Percentiles rank a stretch among this genome's conserved stretches.
phyloP scores from a whole-genome alignment of 2,888 invertebrate genomes.

The Erpobdella octoculata region DNA sequence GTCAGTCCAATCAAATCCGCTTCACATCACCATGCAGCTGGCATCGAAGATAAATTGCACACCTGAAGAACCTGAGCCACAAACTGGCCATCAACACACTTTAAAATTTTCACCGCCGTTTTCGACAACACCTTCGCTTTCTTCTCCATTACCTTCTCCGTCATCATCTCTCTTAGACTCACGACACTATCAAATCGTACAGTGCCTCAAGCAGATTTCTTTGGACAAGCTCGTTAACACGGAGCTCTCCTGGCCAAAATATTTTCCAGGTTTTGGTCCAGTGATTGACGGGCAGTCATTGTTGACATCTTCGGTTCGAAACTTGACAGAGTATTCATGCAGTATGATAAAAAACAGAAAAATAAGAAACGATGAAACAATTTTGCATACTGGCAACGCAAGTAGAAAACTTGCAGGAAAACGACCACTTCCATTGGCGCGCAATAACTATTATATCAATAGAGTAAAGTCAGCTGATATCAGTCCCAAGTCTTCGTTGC shows the following conservation, averaged over 20 bases:
- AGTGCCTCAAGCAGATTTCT: conserved; percentile 57
- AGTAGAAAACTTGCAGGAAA: not conserved
- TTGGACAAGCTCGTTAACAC: conserved; percentile 59
- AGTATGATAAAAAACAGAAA: not conserved
- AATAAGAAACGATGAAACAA: not conserved
- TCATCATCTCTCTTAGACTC: not conserved
- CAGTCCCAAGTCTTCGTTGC: not conserved
- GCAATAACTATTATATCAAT: not conserved
- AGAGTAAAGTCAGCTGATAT: not conserved
- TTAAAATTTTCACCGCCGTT: too few species aligned
- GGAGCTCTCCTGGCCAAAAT: conserved; percentile 45
- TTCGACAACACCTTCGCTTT: not conserved
- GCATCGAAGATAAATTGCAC: conserved; percentile 47
- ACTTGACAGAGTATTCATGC: conserved; percentile 16
- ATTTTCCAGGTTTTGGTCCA: conserved; percentile 47
- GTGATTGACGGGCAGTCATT: conserved; percentile 37
- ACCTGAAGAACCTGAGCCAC: conserved; percentile 29
- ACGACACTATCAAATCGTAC: conserved; percentile 33
- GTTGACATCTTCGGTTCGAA: conserved; percentile 26
- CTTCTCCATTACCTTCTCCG: not conserved
- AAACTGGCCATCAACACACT: not conserved
- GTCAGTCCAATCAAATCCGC: conserved; percentile 46
- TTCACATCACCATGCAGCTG: conserved; percentile 43
- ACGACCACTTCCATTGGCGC: too few species aligned
- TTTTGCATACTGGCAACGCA: not conserved